A percentile compares a stretch with the other conserved stretches of the same genome.
These are phyloP conservation scores for Taxidea taxus DNA, from an alignment of 2,113 vertebrate genomes.

Conservation along the genomic window DNA sequence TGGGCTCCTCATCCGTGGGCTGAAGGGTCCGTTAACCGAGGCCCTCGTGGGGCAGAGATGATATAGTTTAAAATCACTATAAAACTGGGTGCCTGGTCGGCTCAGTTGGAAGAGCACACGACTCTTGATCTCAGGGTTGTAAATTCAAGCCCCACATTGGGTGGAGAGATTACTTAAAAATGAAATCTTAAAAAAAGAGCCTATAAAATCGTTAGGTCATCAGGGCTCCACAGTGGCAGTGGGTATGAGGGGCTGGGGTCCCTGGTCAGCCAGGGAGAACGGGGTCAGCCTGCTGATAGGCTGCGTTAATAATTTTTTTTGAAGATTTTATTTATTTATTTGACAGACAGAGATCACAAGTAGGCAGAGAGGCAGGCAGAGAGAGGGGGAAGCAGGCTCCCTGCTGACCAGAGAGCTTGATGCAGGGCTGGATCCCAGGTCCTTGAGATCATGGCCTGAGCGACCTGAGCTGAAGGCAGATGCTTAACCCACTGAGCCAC, in stretches of 20 bases:
- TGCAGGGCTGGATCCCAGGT: too few species aligned
- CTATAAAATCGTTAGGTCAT: background rate
- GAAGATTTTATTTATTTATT: too few species aligned
- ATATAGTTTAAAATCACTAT: background rate
- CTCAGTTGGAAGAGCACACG: background rate
- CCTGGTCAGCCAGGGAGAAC: background rate
- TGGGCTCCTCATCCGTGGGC: background rate
- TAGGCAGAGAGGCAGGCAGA: too few species aligned
- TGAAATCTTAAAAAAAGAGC: background rate
- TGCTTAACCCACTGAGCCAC: too few species aligned
- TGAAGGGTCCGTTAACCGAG: background rate
- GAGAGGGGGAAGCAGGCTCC: too few species aligned
- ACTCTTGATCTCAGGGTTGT: background rate
- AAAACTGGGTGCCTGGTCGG: background rate
- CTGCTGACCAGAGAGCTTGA: too few species aligned
- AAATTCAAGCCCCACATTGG: background rate
- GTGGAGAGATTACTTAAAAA: background rate
- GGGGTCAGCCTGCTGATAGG: too few species aligned
- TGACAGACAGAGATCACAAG: too few species aligned
- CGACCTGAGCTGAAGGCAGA: too few species aligned
- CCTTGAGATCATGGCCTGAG: too few species aligned
- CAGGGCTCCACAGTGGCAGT: background rate
- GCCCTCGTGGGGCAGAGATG: background rate
- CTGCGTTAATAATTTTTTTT: background rate
- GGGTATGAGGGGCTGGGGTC: background rate